Conservation (phyloP, 2,888 invertebrate species). For the Serripes groenlandicus region DNA sequence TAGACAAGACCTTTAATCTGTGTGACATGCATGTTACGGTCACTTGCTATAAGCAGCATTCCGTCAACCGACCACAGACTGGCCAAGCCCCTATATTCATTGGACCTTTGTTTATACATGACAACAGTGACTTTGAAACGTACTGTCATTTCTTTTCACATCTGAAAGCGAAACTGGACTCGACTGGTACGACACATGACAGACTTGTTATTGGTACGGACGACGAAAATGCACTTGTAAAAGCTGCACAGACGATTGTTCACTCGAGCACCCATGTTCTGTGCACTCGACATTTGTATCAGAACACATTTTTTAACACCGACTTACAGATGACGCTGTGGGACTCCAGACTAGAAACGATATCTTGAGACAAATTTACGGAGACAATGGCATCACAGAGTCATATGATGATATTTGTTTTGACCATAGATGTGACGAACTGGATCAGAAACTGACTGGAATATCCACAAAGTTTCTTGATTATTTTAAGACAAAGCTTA, state of each 20-base stretch:
- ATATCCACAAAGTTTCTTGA: background rate
- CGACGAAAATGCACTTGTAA: conserved; percentile 50
- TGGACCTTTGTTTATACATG: conserved; percentile 57
- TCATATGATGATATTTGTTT: conserved; percentile 29
- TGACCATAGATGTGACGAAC: conserved; percentile 4
- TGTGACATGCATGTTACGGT: conserved; percentile 52
- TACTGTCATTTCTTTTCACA: conserved; percentile 54
- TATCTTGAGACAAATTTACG: conserved; percentile 25
- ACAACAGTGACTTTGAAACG: conserved; percentile 57
- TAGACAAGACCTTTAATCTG: conserved; percentile 57
- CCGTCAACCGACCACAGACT: background rate
- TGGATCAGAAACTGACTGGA: background rate
- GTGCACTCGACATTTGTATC: conserved; percentile 38
- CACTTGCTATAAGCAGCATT: conserved; percentile 32
- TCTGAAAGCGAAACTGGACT: conserved; percentile 39
- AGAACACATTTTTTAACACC: conserved; percentile 34
- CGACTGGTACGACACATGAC: background rate
- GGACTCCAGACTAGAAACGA: background rate
- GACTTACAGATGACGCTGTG: conserved; percentile 37
- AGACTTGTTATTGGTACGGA: conserved; percentile 46
- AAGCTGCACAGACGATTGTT: conserved; percentile 30
- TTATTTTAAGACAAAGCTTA: conserved; percentile 13
- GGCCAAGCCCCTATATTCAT: conserved; percentile 46
- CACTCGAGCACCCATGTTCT: conserved; percentile 31
- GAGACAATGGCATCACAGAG: conserved; percentile 19